Evolutionary conservation across 92 coral and sea anemone genomes (phyloP).

Genomic region (Porites divaricata): DNA sequence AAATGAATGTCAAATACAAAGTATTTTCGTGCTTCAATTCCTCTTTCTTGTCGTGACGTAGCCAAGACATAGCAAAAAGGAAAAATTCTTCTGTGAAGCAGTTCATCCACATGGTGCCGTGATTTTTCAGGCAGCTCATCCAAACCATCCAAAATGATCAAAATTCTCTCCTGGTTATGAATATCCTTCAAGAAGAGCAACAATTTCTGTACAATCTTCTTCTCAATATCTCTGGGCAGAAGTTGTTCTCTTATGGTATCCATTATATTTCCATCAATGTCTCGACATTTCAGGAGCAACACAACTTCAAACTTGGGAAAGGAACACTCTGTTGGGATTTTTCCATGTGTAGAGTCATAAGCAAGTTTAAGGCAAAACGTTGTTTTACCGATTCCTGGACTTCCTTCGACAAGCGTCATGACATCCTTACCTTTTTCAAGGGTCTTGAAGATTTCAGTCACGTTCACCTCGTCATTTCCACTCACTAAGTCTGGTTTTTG

Average conservation of each 20-base stretch:
- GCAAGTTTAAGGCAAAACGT: not conserved
- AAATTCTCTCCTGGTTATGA: not conserved
- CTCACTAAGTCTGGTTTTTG: too few relatives aligned
- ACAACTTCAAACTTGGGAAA: not conserved
- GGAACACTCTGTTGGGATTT: not conserved
- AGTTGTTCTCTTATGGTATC: not conserved
- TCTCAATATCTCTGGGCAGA: not conserved
- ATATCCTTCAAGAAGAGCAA: not conserved
- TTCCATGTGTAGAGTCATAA: not conserved
- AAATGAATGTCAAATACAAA: too few relatives aligned
- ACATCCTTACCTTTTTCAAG: not conserved
- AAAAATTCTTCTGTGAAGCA: not conserved
- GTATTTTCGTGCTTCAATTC: too few relatives aligned
- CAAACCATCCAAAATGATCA: not conserved
- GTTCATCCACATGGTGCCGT: not conserved
- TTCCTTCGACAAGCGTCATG: not conserved
- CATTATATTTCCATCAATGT: slow-evolving; percentile 1
- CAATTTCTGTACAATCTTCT: not conserved
- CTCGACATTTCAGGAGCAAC: not conserved
- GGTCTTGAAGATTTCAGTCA: not conserved
- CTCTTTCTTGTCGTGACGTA: too few relatives aligned
- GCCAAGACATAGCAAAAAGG: too few relatives aligned
- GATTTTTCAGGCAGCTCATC: not conserved
- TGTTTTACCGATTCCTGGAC: not conserved
- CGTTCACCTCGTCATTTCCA: not conserved